Base-by-base conservation (phyloP, 2,797 vertebrate genomes). In the Acrossocheilus wenchowensis region DNA sequence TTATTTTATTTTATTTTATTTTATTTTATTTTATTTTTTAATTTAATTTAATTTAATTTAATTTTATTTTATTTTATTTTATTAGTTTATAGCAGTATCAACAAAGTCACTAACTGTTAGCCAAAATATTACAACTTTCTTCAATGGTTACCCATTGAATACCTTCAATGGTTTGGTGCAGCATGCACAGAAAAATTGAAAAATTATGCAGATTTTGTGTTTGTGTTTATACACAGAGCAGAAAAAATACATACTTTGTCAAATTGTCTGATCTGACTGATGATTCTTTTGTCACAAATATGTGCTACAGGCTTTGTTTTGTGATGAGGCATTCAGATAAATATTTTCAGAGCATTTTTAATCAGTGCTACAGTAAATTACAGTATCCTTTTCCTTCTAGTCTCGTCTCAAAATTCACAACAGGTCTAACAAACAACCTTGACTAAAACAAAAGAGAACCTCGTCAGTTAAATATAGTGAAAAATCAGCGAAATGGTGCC, bases 401-500 rank as follows among this genome's bases (percentile, higher is more conserved):
- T 54, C 6, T n/a, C 11, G 6, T 57, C 21, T 57, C 1, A 23
- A 39, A n/a, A 8, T 50, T 75, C 39, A 41, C 75, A 39, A 15
- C 15, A 78, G 6, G 54, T 39, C 54, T 60, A 60, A 41, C 14
- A 26, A 39, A 78, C 36, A 57, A 39, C 34, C 19, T 17, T 26
- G 2, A 43, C 36, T 43, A 62, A 26, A 78, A 43, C 36, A 78
- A 43, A 26, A 62, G 23, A 39, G 36, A 15, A 15, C 6, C 12
- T 23, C 4, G 7, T n/a, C 43, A 45, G 48, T 26, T 64, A 71
- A 81, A 39, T 86, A 73, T 81, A 48, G 26, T 17, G 34, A 30
- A 54, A 83, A 64, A 87, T 54, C 50, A 52, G 41, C 62, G 39
- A 74, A 86, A 73, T 30, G 23, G 39, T 82, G 36, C 4, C n/a